These are phyloP conservation scores for Diacarnus erythraeanus DNA, from an alignment of 37 sponge, comb jelly and placozoan species.

Conservation along the genomic window DNA sequence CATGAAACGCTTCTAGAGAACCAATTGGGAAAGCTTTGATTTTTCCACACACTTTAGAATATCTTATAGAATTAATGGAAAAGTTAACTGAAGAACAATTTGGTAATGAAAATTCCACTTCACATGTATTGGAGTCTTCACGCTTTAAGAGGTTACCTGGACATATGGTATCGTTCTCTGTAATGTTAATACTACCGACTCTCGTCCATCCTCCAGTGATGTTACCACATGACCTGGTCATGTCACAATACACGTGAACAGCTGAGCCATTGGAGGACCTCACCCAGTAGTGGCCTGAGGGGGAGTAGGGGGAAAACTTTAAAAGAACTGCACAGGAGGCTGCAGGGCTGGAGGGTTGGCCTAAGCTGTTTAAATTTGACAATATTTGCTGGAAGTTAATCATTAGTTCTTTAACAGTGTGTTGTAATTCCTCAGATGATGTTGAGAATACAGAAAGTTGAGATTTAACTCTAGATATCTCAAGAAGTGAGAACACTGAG, in stretches of 20 bases:
- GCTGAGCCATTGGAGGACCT: slow-evolving; percentile 5
- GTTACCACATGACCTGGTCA: slow-evolving; percentile 18
- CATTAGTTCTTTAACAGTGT: too few relatives aligned
- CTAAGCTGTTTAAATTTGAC: neutral
- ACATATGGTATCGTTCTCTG: neutral
- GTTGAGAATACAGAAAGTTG: too few relatives aligned
- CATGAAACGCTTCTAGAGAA: neutral
- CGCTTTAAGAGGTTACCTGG: neutral
- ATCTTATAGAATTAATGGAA: neutral
- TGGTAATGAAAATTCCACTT: neutral
- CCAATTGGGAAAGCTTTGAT: neutral
- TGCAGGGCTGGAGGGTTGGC: slow-evolving; percentile 1
- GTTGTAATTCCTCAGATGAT: too few relatives aligned
- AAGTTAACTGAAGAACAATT: neutral
- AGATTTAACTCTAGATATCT: too few relatives aligned
- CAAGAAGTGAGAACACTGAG: too few relatives aligned
- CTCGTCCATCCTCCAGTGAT: slow-evolving; percentile 23
- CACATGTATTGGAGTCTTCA: neutral
- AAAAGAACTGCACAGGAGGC: neutral
- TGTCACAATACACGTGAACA: slow-evolving; percentile 18
- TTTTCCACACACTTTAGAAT: neutral
- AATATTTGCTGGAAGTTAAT: too few relatives aligned
- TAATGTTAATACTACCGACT: neutral
- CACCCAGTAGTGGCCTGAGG: slow-evolving; percentile 23
- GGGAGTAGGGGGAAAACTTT: neutral